A percentile compares a stretch with the other conserved stretches of the same genome.
phyloP scores from a whole-genome alignment of 2,113 vertebrate genomes.

The Cyphomyrus plagiostoma region DNA sequence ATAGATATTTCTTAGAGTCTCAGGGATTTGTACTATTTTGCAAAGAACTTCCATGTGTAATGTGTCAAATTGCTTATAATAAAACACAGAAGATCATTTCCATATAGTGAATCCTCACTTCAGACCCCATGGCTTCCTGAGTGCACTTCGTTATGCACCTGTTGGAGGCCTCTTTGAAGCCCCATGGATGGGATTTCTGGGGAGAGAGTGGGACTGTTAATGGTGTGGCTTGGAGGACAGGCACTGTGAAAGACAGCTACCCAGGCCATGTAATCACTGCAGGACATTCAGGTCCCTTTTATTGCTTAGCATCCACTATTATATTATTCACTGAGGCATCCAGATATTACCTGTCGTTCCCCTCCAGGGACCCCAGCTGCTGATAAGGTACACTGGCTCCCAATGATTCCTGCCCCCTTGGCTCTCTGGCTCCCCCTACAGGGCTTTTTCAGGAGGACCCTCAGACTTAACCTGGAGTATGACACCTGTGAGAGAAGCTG shows the following conservation, averaged over 20 bases:
- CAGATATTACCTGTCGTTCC: neutral
- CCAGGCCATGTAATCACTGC: neutral
- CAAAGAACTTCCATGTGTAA: neutral
- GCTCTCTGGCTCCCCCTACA: constrained; percentile 35
- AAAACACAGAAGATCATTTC: neutral
- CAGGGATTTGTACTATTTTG: neutral
- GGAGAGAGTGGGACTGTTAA: neutral
- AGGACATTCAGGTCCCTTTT: neutral
- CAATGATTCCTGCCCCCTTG: neutral
- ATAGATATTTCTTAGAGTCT: neutral
- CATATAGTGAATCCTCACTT: neutral
- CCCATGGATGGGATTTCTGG: neutral
- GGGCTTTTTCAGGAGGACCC: constrained; percentile 91
- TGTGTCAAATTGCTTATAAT: neutral
- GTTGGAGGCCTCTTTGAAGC: neutral
- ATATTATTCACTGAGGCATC: neutral
- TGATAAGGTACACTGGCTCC: neutral
- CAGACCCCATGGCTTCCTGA: neutral
- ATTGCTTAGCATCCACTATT: neutral
- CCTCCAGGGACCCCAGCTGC: neutral
- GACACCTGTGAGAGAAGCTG: constrained; percentile 85
- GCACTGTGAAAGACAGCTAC: neutral
- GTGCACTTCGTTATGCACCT: neutral
- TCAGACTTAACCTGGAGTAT: constrained; percentile 86
- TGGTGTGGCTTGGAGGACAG: neutral